A percentile compares a stretch with the other conserved stretches of the same genome.
phyloP scores from a whole-genome alignment of 2,797 vertebrate genomes.

The Thamnophis elegans region DNA sequence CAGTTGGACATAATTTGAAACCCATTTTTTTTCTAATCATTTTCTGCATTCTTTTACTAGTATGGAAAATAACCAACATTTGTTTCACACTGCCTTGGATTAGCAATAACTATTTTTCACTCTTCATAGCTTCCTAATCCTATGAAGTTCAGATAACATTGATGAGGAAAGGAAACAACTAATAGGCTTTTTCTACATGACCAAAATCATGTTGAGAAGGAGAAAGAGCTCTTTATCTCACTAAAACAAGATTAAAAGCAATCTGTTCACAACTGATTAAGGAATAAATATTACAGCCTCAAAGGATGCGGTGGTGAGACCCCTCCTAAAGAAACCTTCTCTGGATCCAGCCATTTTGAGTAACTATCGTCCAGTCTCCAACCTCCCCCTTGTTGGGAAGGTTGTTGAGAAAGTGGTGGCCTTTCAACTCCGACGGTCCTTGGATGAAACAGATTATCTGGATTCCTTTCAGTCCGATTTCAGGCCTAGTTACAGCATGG shows the following conservation, averaged over 20 bases:
- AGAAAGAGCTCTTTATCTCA: background rate
- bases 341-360: no score
- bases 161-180: background rate
- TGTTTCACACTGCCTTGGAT: background rate
- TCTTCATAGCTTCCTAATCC: background rate
- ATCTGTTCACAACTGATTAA: background rate
- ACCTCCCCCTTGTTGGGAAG: no score
- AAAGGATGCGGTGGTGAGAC: no score
- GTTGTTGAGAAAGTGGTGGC: no score
- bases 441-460: no score
- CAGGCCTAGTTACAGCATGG: no score
- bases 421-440: no score
- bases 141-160: background rate
- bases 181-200: background rate
- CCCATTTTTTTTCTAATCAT: background rate
- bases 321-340: no score
- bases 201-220: background rate
- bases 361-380: no score
- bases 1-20: background rate
- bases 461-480: no score
- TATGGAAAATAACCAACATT: background rate
- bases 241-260: background rate
- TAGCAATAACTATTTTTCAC: background rate
- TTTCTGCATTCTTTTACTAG: background rate
- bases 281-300: background rate